Evolutionary conservation across 2,113 vertebrate genomes (phyloP).

Genomic region (Caranx melampygus): DNA sequence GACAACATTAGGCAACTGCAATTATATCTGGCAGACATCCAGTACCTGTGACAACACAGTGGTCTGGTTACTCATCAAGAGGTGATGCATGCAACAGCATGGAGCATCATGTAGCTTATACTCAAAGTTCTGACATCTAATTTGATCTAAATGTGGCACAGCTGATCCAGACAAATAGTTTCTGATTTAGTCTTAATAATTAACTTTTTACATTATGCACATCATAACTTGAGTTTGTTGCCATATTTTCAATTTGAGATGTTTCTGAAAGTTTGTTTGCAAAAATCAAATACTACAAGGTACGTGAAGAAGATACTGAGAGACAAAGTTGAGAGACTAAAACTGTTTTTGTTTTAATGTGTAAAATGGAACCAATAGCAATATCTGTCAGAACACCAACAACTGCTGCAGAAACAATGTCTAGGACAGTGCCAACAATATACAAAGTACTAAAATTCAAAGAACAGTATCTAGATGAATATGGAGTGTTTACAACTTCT

Average conservation of each 20-base stretch:
- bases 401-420: neutral
- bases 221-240: neutral
- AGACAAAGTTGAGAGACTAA: neutral
- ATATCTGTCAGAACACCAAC: neutral
- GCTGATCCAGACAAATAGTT: neutral
- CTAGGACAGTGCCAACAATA: neutral
- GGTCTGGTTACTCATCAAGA: conserved; percentile 14
- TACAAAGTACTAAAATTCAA: neutral
- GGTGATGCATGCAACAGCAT: neutral
- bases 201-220: neutral
- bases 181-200: neutral
- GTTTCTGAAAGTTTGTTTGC: neutral
- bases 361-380: neutral
- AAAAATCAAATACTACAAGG: neutral
- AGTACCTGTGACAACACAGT: conserved; percentile 18
- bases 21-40: neutral
- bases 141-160: neutral
- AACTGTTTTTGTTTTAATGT: conserved; percentile 26
- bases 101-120: no score
- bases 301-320: neutral
- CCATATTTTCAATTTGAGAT: conserved; percentile 5
- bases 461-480: neutral
- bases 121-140: neutral
- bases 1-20: conserved; percentile 2
- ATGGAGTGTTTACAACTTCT: neutral